Percentiles rank a stretch among this genome's conserved stretches.
Evolutionary conservation across 2,113 vertebrate genomes (phyloP).

Genomic region (Hippocampus guttulatus): DNA sequence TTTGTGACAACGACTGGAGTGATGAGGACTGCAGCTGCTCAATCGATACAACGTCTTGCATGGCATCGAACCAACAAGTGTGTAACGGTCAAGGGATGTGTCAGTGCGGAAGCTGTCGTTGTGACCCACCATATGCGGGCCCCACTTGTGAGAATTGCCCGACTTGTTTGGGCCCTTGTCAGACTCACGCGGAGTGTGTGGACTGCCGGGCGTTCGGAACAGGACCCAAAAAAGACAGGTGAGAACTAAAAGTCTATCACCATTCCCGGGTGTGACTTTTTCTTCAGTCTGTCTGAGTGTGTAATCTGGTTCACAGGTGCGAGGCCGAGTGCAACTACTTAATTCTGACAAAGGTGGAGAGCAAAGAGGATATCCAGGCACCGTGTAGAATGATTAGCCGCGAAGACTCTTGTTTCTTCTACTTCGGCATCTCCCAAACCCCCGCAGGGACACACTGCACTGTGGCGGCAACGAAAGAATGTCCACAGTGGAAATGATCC

Average conservation of each 20-base stretch:
- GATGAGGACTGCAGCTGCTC: constrained; percentile 79
- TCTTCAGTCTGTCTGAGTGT: neutral
- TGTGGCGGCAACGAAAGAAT: constrained; percentile 14
- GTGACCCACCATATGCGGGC: constrained; percentile 75
- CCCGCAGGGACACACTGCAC: neutral
- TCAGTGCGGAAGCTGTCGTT: constrained; percentile 78
- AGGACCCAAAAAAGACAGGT: constrained; percentile 40
- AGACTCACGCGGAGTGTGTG: constrained; percentile 8
- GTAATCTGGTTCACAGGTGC: constrained; percentile 21
- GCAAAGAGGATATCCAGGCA: neutral
- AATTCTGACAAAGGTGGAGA: constrained; percentile 11
- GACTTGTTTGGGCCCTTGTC: constrained; percentile 45
- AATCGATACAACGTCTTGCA: constrained; percentile 68
- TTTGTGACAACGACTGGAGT: constrained; percentile 76
- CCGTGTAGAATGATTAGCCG: constrained; percentile 1
- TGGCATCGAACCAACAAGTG: constrained; percentile 73
- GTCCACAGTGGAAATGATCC: neutral
- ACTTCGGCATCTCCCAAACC: neutral
- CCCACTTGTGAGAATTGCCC: constrained; percentile 81
- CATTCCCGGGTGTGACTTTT: neutral
- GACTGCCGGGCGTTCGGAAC: constrained; percentile 35
- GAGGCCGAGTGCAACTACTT: constrained; percentile 20
- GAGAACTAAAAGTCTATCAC: neutral
- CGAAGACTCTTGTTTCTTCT: neutral
- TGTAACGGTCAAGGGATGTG: constrained; percentile 79